phyloP scores from a whole-genome alignment of 2,888 invertebrate genomes.

The Rhaphigaster nebulosa region DNA sequence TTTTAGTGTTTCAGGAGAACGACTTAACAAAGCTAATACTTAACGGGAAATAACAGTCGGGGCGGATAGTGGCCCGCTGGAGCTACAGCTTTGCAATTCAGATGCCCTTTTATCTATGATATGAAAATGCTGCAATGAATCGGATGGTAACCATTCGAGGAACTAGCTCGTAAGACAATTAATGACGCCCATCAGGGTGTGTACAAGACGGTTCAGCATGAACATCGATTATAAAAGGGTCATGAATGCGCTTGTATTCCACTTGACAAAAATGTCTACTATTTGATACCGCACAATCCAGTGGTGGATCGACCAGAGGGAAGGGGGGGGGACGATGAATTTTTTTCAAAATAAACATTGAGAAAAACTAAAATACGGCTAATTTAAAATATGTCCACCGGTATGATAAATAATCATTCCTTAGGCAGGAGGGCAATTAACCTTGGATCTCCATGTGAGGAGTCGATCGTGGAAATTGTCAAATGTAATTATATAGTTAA shows the following conservation, averaged over 20 bases:
- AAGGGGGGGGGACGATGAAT: no score
- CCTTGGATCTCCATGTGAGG: no score
- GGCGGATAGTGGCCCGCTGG: background rate
- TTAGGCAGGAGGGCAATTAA: no score
- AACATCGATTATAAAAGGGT: background rate
- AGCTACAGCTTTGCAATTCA: background rate
- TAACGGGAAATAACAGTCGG: constrained; percentile 10
- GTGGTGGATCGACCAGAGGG: no score
- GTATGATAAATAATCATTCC: no score
- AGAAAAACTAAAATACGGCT: no score
- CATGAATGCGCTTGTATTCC: background rate
- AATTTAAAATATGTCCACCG: no score
- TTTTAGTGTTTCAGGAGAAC: constrained; percentile 10
- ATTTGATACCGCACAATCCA: background rate
- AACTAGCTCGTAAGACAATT: background rate
- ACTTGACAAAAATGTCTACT: background rate
- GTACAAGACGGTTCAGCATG: background rate
- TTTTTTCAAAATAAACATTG: no score
- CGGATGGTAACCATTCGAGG: background rate
- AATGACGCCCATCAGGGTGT: background rate
- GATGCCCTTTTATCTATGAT: constrained; percentile 9
- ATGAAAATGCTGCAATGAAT: background rate
- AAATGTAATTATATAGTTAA: no score
- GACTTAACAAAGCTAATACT: constrained; percentile 18
- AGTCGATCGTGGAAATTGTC: no score